Base-by-base conservation (phyloP, 2,797 vertebrate species). In the Psittacula derbiana region DNA sequence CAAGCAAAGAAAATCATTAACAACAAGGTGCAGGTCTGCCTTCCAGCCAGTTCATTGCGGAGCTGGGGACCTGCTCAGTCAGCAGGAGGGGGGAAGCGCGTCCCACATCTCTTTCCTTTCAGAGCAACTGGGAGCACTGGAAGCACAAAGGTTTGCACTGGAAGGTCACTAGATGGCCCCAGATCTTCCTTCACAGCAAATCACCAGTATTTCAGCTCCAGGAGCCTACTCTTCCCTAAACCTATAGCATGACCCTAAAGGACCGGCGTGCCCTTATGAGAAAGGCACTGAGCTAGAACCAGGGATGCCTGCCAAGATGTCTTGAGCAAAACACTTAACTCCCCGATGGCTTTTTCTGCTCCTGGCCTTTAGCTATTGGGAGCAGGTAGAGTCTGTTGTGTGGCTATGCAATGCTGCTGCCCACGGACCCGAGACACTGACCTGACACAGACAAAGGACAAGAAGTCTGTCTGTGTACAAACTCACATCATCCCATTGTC, bases 131-230 rank as follows among this genome's bases (percentile, higher is more conserved):
- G 92, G 87, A 95, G 43, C 76, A 70, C 91, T 94, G 92, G 93
- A 31, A 75, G 40, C 53, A 9, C 20, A 2, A 31, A 40, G 55
- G 87, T 13, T 88, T 92, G 31, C 93, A 84, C 55, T 75, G 88
- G 89, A 72, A 92, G 91, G 80, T 90, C 95, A 95, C 89, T 90
- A 90, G 95, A 57, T 96, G 94, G 89, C 92, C 91, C 87, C 79
- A 93, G 66, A 67, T 47, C 86, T 94, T 93, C 79, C 87, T 58
- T 53, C 52, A 53, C 69, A 27, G 78, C 49, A 31, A 36, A 6
- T 38, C 60, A 24, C 36, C 11, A 3, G 25, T 0, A 1, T 15
- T 89, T 14, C 62, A 65, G 43, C 52, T 69, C 46, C 0, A 1
- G 23, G 23, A 83, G 53, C 61, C 38, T 23, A 50, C 27, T 12